phyloP scores from a whole-genome alignment of 2,797 vertebrate species.

The Gallinago stenura region DNA sequence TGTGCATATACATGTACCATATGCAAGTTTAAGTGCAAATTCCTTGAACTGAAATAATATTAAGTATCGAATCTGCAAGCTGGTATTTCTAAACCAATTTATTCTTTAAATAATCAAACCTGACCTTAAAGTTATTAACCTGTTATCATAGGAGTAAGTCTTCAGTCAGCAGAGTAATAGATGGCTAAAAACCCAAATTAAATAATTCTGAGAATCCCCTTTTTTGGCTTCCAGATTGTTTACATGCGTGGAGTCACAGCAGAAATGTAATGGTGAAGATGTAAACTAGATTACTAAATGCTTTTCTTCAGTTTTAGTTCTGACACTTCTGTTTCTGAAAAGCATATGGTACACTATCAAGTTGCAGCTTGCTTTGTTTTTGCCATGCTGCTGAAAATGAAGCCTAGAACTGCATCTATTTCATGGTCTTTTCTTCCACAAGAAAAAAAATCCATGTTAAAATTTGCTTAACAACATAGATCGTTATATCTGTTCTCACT shows the following conservation, averaged over 20 bases:
- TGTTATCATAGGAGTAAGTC: neutral
- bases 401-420: slow-evolving; percentile 17
- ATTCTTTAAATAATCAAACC: neutral
- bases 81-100: neutral
- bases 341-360: slow-evolving; percentile 23
- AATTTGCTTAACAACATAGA: neutral
- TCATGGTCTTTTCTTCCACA: neutral
- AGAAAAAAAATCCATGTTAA: neutral
- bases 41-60: neutral
- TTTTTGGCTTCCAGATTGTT: neutral
- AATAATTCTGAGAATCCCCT: neutral
- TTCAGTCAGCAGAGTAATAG: neutral
- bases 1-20: rapidly evolving
- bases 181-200: neutral
- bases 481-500: neutral
- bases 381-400: slow-evolving; percentile 2
- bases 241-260: neutral
- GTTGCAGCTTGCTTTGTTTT: slow-evolving; percentile 38
- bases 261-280: neutral
- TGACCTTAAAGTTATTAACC: neutral
- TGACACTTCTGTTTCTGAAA: slow-evolving; percentile 9
- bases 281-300: neutral
- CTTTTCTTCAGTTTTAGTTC: slow-evolving; percentile 4
- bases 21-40: neutral
- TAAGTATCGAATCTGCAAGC: neutral